phyloP scores from a whole-genome alignment of 1,140 invertebrate species.

The Mizuhopecten yessoensis region DNA sequence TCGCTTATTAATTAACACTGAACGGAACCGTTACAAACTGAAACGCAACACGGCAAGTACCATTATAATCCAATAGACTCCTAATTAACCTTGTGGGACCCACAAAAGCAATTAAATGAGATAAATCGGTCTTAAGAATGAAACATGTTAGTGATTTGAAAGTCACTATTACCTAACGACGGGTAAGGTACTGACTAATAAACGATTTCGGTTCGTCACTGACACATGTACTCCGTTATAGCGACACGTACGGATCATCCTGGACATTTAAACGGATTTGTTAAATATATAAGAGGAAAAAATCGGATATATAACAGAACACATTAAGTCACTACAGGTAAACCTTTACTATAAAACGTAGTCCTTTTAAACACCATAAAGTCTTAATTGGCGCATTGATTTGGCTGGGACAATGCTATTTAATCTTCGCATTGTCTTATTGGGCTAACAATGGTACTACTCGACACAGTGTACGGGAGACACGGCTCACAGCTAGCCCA shows the following conservation, averaged over 20 bases:
- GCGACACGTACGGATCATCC: not conserved
- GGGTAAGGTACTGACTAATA: not conserved
- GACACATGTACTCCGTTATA: not conserved
- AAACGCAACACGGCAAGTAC: not conserved
- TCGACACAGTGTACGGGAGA: not conserved
- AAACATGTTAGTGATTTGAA: not conserved
- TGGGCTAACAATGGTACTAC: not conserved
- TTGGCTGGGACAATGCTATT: not conserved
- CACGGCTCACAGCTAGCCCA: not conserved
- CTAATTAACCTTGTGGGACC: not conserved
- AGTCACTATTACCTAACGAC: not conserved
- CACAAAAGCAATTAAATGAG: not conserved
- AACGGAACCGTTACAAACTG: not conserved
- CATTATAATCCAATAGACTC: not conserved
- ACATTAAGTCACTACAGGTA: slow-evolving; percentile 13
- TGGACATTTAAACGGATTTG: slow-evolving; percentile 15
- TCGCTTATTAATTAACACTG: not conserved
- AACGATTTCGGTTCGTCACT: not conserved
- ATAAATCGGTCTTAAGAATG: not conserved
- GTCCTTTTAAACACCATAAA: slow-evolving; percentile 4
- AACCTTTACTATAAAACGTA: not conserved
- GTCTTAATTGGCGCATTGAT: not conserved
- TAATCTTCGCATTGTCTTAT: not conserved
- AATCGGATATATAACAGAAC: not conserved
- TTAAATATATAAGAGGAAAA: not conserved